Base-by-base conservation (phyloP, 1,140 invertebrate species). In the Ceratina calcarata region DNA sequence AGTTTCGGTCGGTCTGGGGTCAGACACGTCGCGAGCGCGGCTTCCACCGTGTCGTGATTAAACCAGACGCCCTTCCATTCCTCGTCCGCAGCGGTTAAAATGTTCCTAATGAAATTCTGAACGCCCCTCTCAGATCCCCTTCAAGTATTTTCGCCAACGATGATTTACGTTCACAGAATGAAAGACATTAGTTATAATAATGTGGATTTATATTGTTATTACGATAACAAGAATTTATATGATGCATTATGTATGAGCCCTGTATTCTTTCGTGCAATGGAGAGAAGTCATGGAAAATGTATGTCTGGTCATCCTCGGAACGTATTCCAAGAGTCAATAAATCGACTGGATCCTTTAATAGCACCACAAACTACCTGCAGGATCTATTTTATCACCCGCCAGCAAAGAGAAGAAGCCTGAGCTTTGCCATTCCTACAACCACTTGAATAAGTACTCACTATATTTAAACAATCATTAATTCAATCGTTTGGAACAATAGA, bases 1-100 rank as follows among this genome's bases (percentile, higher is more conserved):
- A 65, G 68, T 72, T 45, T 24, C 45, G 13, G 57, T 78, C 76
- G 49, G 13, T 51, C 60, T 57, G 37, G 61, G 76, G 68, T 78
- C 68, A 65, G 76, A 32, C 76, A 16, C 22, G 60, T n/a, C 60
- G 76, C 18, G 8, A 64, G 64, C 32, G 75, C 20, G 67, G 58
- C 67, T 62, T 53, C 45, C n/a, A 45, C 24, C 27, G n/a, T 22
- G 45, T 8, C 12, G 12, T 18, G n/a, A 37, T 62, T 37, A 70
- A 70, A 61, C 51, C 20, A 15, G n/a, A 4, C 58, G 20, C n/a
- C 15, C 37, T 45, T 13, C 55, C 20, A 24, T n/a, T 24, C 55
- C 20, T 12, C 18, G 18, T 55, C 13, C 10, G 24, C 27, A 32
- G 32, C 22, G 37, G 32, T 32, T 10, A n/a, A 24, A 69, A 77